These are phyloP conservation scores for Heliconius ethilla DNA, from an alignment of 2,888 invertebrate species.

Conservation along the genomic window DNA sequence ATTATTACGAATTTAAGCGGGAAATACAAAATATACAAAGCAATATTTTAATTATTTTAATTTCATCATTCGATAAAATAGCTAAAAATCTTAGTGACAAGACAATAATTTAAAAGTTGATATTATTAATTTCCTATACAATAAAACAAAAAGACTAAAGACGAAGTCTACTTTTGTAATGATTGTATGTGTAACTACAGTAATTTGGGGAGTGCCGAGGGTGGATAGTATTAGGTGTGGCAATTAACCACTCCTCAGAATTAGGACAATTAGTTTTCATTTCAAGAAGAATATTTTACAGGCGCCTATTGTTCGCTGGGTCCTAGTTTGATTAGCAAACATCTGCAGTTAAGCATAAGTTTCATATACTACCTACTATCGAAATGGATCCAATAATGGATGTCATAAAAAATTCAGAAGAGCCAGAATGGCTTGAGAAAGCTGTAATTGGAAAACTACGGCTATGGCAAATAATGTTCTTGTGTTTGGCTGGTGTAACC, in stretches of 20 bases:
- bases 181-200: constrained; percentile 43
- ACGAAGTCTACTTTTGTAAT: constrained; percentile 19
- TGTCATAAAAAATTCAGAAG: constrained; percentile 71
- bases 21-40: constrained; percentile 41
- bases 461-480: constrained; percentile 91
- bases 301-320: constrained; percentile 50
- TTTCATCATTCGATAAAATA: not conserved
- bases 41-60: not conserved
- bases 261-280: constrained; percentile 70
- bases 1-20: constrained; percentile 32
- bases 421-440: constrained; percentile 88
- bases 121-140: not conserved
- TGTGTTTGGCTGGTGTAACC: constrained; percentile 84
- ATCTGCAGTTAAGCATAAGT: not conserved
- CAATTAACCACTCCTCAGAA: constrained; percentile 71
- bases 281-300: constrained; percentile 54
- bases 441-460: constrained; percentile 86
- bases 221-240: constrained; percentile 71
- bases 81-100: not conserved
- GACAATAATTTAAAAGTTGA: not conserved
- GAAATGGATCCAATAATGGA: constrained; percentile 73
- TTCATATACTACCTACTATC: not conserved
- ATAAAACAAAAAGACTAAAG: not conserved
- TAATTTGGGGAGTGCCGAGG: constrained; percentile 59
- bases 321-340: constrained; percentile 39